Evolutionary conservation across 2,888 invertebrate species (phyloP), one percentile per base, ranked within the genome.

Genomic region (Caenorhabditis imperialis): DNA sequence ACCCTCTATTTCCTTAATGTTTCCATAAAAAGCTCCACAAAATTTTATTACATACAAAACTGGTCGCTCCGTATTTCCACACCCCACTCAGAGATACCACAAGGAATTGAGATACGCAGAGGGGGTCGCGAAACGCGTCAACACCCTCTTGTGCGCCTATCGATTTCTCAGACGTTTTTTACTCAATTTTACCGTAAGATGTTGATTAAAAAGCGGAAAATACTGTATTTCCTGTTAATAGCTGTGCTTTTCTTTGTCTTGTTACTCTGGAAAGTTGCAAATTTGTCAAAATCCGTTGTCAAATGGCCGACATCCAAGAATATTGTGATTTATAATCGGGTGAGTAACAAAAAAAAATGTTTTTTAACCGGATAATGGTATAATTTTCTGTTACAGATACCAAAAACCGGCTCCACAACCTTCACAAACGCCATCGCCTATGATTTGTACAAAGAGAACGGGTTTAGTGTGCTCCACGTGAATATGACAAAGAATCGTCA

Each of bases 401-500:
- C 85, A 10, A 87, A 86, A 63, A 86, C 87, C 0, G 87, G 85
- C 16, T 86, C 85, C 14, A 87, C 87, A 10, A 86, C 86, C 4
- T 79, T 87, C 45, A 84, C 85, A 42, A 87, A 87, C 69, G 85
- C 85, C 2, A 75, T 87, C 10, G 86, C 82, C 7, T 87, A 87
- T 55, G 85, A 87, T 75, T 75, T 87, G 53, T 81, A 78, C 75
- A 80, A 83, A 16, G 40, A 63, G 6, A 87, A 87, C 61, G 75
- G 76, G 3, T 87, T 87, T 74, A 93, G 93, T 89, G 93, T 94
- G 38, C 90, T 98, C 83, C 98, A 99, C 90, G 93, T 99, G 81
- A 99, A 99, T 89, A 93, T 96, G 60, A 95, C 96, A 1, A 94
- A 94, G 72, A 98, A 98, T 89, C 93, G 93, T 91, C 96, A 79